phyloP scores from a whole-genome alignment of 2,797 vertebrate species.

The Rhabdomys pumilio region DNA sequence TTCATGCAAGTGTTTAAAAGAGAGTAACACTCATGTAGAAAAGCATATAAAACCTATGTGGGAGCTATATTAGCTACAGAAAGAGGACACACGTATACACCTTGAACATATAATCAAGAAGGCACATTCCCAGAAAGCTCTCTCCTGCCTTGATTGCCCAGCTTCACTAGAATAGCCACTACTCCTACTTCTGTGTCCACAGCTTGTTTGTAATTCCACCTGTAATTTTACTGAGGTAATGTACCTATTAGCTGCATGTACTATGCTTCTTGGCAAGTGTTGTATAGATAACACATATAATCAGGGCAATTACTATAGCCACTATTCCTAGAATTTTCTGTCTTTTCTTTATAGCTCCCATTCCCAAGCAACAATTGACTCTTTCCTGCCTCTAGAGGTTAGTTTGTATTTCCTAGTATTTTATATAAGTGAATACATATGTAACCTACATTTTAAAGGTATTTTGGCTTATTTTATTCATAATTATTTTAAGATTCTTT shows the following conservation, averaged over 20 bases:
- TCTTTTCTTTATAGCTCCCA: neutral
- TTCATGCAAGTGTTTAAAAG: constrained; percentile 64
- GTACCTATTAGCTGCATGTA: neutral
- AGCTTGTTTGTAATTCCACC: neutral
- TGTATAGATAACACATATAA: neutral
- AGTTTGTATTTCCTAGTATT: constrained; percentile 33
- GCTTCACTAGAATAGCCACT: rapidly evolving
- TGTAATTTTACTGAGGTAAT: neutral
- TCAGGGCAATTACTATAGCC: neutral
- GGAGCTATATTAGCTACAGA: constrained; percentile 35
- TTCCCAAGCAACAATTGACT: neutral
- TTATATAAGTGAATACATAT: neutral
- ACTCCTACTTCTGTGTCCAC: neutral
- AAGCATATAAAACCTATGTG: neutral
- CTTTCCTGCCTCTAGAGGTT: constrained; percentile 18
- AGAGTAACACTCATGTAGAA: constrained; percentile 6
- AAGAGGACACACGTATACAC: neutral
- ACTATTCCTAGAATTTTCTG: neutral
- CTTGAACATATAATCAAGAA: neutral
- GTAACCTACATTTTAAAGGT: neutral
- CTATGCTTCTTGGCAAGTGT: neutral
- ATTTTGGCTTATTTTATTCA: constrained; percentile 23
- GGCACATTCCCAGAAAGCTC: rapidly evolving
- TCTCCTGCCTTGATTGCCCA: neutral
- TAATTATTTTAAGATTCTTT: constrained; percentile 8